phyloP scores from a whole-genome alignment of 2,888 invertebrate genomes.

The Yponomeuta malinellus region DNA sequence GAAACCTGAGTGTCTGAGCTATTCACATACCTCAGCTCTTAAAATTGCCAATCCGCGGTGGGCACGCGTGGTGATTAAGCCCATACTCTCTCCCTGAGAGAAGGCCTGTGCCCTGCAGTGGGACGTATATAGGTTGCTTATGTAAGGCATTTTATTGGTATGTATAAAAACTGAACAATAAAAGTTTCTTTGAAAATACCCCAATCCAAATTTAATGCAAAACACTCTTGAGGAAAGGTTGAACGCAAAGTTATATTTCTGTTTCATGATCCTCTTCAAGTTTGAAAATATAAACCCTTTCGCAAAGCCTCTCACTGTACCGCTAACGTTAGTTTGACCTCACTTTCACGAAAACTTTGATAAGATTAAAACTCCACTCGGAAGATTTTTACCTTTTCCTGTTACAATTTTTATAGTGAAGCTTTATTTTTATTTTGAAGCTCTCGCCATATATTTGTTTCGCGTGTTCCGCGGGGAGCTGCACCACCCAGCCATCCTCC shows the following conservation, averaged over 20 bases:
- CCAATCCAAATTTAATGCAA: neutral
- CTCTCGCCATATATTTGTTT: too few species aligned
- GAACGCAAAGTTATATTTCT: neutral
- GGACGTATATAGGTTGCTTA: too few species aligned
- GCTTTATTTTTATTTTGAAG: too few species aligned
- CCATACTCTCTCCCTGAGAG: too few species aligned
- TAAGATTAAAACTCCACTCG: neutral
- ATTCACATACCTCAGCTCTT: too few species aligned
- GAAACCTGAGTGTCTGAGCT: too few species aligned
- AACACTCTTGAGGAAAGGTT: neutral
- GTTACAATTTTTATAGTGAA: neutral
- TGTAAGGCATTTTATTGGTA: too few species aligned
- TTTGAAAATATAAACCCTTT: neutral
- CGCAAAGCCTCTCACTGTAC: neutral
- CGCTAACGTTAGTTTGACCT: neutral
- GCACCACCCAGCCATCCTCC: too few species aligned
- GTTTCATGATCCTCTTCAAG: conserved; percentile 1
- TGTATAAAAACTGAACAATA: neutral
- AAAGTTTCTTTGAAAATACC: neutral
- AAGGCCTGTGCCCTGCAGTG: too few species aligned
- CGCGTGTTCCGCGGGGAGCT: too few species aligned
- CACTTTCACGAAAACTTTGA: neutral
- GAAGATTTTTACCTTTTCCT: neutral
- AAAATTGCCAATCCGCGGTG: too few species aligned
- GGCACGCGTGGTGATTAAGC: too few species aligned